Percentiles rank a stretch among this genome's conserved stretches.
phyloP scores from a whole-genome alignment of 2,888 invertebrate species.

The Mythimna loreyi region DNA sequence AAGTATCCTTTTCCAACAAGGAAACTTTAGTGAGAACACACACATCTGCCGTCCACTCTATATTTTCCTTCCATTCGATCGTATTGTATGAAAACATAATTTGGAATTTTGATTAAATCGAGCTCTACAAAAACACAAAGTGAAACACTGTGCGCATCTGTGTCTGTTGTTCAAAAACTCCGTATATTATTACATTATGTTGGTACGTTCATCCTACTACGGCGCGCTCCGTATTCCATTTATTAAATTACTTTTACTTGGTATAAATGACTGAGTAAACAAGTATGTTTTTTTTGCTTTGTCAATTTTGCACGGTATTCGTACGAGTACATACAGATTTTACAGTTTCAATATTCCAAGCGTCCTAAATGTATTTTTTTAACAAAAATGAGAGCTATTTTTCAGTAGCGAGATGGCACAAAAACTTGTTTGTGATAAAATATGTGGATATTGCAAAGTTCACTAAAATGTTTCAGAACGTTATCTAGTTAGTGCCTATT shows the following conservation, averaged over 20 bases:
- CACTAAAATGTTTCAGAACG: constrained; percentile 21
- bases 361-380: constrained; percentile 25
- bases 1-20: constrained; percentile 21
- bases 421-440: constrained; percentile 41
- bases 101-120: constrained; percentile 55
- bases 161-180: constrained; percentile 43
- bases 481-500: constrained; percentile 20
- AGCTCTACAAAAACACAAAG: constrained; percentile 38
- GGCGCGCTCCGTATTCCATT: constrained; percentile 72
- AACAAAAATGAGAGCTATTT: constrained; percentile 33
- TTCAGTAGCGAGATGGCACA: constrained; percentile 15
- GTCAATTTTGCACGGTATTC: constrained; percentile 43
- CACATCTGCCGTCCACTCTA: constrained; percentile 38
- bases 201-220: constrained; percentile 53
- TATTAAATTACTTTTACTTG: constrained; percentile 80
- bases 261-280: constrained; percentile 71
- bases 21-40: constrained; percentile 32
- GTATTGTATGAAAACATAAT: constrained; percentile 39
- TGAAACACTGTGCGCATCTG: constrained; percentile 43
- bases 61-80: constrained; percentile 35
- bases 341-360: constrained; percentile 51
- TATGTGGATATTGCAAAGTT: constrained; percentile 37
- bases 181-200: constrained; percentile 61
- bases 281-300: constrained; percentile 64
- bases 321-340: constrained; percentile 25